A percentile compares a stretch with the other conserved stretches of the same genome.
These are phyloP conservation scores for Zosterops borbonicus DNA, from an alignment of 2,113 vertebrate species.

Conservation along the genomic window DNA sequence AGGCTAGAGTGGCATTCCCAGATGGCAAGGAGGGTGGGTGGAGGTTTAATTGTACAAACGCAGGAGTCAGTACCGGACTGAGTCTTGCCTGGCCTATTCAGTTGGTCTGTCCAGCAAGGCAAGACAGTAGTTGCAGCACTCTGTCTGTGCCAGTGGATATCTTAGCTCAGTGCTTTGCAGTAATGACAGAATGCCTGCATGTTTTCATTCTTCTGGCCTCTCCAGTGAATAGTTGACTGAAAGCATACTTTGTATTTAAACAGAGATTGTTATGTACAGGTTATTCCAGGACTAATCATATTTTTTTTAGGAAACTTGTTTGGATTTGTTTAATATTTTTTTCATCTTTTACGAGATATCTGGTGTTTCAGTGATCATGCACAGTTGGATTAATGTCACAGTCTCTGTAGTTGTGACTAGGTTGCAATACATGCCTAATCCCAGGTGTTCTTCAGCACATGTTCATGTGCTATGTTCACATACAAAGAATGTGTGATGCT, in stretches of 20 bases:
- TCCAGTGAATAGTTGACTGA: background rate
- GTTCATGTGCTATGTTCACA: background rate
- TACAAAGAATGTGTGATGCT: constrained; percentile 9
- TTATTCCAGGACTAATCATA: background rate
- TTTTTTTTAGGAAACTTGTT: background rate
- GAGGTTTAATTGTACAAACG: background rate
- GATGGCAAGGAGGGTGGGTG: background rate
- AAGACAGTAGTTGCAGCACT: background rate
- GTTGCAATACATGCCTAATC: background rate
- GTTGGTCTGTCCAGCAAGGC: background rate
- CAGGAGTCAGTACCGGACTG: background rate
- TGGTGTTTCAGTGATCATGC: background rate
- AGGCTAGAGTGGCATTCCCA: background rate
- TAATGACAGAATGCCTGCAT: background rate
- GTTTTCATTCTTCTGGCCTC: background rate
- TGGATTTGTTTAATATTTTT: background rate
- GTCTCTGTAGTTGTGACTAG: background rate
- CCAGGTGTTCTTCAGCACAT: background rate
- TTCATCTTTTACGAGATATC: background rate
- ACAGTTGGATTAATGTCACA: background rate
- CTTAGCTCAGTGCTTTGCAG: background rate
- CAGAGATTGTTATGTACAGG: background rate
- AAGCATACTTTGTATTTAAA: background rate
- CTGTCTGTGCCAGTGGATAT: background rate
- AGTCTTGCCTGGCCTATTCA: background rate